Conservation (phyloP, 2,113 vertebrate species). For the Aptenodytes patagonicus region DNA sequence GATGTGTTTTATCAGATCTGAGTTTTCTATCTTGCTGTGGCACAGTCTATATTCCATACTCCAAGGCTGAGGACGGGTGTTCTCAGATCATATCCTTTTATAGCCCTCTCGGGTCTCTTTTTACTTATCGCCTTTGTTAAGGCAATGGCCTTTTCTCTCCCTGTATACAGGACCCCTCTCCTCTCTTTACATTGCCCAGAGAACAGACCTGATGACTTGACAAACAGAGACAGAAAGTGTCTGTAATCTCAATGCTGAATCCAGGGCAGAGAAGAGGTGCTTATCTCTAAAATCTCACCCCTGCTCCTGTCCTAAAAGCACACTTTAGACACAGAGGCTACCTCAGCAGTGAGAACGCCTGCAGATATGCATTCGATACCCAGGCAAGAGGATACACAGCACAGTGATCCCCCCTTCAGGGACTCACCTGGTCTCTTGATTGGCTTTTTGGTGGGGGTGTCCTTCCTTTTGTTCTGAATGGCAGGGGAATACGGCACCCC, state of each 20-base stretch:
- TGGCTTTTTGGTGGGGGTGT: conserved; percentile 95
- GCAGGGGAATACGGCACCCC: conserved; percentile 93
- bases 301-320: not conserved
- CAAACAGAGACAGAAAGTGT: not conserved
- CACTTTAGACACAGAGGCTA: not conserved
- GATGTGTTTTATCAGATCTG: not conserved
- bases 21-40: not conserved
- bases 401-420: not conserved
- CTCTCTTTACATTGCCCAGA: not conserved
- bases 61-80: not conserved
- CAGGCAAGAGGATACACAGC: not conserved
- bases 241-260: not conserved
- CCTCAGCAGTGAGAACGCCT: not conserved
- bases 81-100: not conserved
- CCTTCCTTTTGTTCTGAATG: conserved; percentile 94
- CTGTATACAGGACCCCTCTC: not conserved
- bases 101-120: not conserved
- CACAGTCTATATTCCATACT: not conserved
- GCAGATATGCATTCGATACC: fast-evolving
- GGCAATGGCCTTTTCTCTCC: not conserved
- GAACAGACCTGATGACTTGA: not conserved
- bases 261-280: not conserved
- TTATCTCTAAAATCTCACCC: not conserved
- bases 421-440: conserved; percentile 91
- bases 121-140: not conserved